Conservation (phyloP, 2,797 vertebrate species). For the Falco berigora region DNA sequence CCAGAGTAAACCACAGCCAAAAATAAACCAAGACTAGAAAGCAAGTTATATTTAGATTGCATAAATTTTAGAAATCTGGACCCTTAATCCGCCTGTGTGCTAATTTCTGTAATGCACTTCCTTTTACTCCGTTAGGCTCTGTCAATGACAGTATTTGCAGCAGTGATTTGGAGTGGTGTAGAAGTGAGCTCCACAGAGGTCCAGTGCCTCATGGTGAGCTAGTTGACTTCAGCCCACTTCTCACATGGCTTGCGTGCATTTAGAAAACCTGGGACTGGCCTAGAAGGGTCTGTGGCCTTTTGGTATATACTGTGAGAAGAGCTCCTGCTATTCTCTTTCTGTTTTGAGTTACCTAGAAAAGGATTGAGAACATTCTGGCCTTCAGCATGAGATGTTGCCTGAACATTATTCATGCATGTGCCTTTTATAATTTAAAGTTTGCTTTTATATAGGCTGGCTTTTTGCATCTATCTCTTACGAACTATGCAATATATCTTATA, state of each 20-base stretch:
- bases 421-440: not conserved
- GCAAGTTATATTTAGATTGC: not conserved
- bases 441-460: not conserved
- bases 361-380: not conserved
- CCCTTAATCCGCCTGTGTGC: not conserved
- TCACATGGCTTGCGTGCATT: not conserved
- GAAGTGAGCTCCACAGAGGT: not conserved
- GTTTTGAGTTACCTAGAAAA: not conserved
- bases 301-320: not conserved
- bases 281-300: not conserved
- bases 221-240: not conserved
- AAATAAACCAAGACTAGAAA: not conserved
- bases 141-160: not conserved
- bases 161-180: not conserved
- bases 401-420: not conserved
- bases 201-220: not conserved
- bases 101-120: not conserved
- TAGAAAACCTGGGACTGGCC: not conserved
- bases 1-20: not conserved
- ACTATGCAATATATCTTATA: not conserved
- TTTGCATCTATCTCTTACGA: not conserved
- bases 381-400: not conserved
- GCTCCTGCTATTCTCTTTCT: not conserved
- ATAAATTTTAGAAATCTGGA: not conserved
- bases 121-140: not conserved